A percentile compares a stretch with the other conserved stretches of the same genome.
Conservation (phyloP, 2,888 invertebrate species). For the Tetheella fluctuosa region DNA sequence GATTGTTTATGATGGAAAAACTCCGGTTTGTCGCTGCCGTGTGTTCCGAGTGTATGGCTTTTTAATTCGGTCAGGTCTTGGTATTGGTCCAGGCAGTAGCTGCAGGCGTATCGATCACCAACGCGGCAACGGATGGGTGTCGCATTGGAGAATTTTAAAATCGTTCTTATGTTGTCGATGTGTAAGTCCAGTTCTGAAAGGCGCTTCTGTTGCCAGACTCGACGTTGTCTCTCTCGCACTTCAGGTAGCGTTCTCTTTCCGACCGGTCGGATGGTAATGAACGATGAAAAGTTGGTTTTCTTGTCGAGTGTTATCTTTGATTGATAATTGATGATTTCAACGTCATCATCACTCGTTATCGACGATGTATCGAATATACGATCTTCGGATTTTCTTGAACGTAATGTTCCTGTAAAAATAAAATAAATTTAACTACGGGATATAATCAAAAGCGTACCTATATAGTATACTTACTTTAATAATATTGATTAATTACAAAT, state of each 20-base stretch:
- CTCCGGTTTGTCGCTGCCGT: constrained; percentile 46
- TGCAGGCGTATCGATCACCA: constrained; percentile 56
- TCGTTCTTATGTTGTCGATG: constrained; percentile 58
- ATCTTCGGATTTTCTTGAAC: neutral
- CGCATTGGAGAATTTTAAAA: constrained; percentile 61
- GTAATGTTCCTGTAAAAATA: neutral
- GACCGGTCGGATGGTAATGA: constrained; percentile 51
- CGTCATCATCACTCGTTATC: constrained; percentile 2
- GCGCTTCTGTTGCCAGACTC: constrained; percentile 34
- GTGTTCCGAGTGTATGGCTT: constrained; percentile 48
- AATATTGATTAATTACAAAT: no score
- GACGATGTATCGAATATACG: neutral
- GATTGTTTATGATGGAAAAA: constrained; percentile 51
- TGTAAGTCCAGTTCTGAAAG: constrained; percentile 62
- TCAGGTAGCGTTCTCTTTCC: constrained; percentile 31
- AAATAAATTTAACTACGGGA: no score
- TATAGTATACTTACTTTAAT: no score
- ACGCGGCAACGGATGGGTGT: constrained; percentile 61
- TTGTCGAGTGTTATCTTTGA: constrained; percentile 42
- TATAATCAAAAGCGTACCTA: no score
- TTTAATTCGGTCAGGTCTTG: constrained; percentile 55
- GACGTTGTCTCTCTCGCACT: constrained; percentile 32
- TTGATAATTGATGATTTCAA: neutral
- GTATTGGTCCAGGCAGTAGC: constrained; percentile 64
- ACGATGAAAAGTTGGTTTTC: constrained; percentile 51